phyloP scores from a whole-genome alignment of 2,797 vertebrate genomes.

The Chloroceryle amazona region DNA sequence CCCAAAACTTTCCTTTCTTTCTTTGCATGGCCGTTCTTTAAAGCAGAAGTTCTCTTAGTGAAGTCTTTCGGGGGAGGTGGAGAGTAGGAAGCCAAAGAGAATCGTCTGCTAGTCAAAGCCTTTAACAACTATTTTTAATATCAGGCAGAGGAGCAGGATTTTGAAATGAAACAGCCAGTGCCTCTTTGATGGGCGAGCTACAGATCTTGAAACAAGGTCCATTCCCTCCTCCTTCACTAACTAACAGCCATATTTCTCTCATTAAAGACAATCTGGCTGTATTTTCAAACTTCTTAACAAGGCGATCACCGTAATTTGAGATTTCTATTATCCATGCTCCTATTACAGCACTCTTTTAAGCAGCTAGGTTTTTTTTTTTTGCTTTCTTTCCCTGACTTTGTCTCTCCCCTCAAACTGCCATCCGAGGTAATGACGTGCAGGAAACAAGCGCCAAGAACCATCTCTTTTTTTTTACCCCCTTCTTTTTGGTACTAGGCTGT shows the following conservation, averaged over 20 bases:
- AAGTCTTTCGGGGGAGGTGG: slow-evolving; percentile 60
- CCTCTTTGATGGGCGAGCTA: slow-evolving; percentile 73
- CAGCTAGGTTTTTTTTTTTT: slow-evolving; percentile 13
- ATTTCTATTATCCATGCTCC: slow-evolving; percentile 84
- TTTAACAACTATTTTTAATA: slow-evolving; percentile 82
- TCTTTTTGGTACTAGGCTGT: slow-evolving; percentile 57
- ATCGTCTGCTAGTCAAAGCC: slow-evolving; percentile 77
- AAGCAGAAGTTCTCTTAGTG: slow-evolving; percentile 55
- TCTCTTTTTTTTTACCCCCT: not conserved
- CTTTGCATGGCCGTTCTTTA: slow-evolving; percentile 28
- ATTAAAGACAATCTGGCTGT: slow-evolving; percentile 82
- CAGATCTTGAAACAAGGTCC: slow-evolving; percentile 81
- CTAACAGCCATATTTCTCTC: slow-evolving; percentile 81
- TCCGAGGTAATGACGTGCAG: slow-evolving; percentile 87
- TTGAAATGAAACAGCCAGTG: slow-evolving; percentile 77
- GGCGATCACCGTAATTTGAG: slow-evolving; percentile 82
- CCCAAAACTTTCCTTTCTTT: slow-evolving; percentile 47
- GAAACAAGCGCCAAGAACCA: slow-evolving; percentile 69
- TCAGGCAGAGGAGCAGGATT: slow-evolving; percentile 77
- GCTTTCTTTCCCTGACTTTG: slow-evolving; percentile 82
- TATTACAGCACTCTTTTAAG: slow-evolving; percentile 81
- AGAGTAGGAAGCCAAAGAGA: slow-evolving; percentile 76
- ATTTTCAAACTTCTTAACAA: slow-evolving; percentile 82
- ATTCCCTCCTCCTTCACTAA: slow-evolving; percentile 80
- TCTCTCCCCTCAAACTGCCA: slow-evolving; percentile 87